Evolutionary conservation across 2,888 invertebrate species (phyloP).

Genomic region (Epicampocera succincta): DNA sequence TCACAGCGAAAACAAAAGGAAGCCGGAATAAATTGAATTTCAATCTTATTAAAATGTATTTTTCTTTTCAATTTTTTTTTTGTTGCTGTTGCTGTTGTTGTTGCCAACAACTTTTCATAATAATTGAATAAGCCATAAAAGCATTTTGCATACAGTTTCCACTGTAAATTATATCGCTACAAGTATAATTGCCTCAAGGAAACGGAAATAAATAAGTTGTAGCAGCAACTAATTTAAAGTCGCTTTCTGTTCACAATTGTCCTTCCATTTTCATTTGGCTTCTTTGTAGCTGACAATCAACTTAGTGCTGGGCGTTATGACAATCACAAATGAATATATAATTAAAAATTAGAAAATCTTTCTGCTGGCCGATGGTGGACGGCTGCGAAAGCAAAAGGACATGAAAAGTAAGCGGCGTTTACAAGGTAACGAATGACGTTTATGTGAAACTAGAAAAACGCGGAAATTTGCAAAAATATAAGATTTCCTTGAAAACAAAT

Average conservation of each 20-base stretch:
- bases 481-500: no score
- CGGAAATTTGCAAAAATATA: no score
- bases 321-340: slow-evolving; percentile 17
- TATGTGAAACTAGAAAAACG: no score
- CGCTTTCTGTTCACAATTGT: slow-evolving; percentile 15
- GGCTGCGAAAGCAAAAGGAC: no score
- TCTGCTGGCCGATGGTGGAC: neutral
- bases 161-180: slow-evolving; percentile 38
- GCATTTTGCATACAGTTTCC: neutral
- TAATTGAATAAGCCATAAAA: neutral
- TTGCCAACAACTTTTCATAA: neutral
- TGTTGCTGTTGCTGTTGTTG: no score
- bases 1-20: neutral
- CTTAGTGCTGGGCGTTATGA: slow-evolving; percentile 3
- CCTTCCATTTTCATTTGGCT: slow-evolving; percentile 7
- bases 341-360: slow-evolving; percentile 43
- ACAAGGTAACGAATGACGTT: no score
- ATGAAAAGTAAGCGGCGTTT: no score
- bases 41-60: slow-evolving; percentile 47
- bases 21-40: slow-evolving; percentile 46
- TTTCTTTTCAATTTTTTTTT: no score
- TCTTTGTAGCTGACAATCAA: slow-evolving; percentile 22
- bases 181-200: slow-evolving; percentile 42
- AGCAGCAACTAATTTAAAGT: slow-evolving; percentile 36
- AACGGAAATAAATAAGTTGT: slow-evolving; percentile 39